These are phyloP conservation scores for Microctonus hyperodae DNA, from an alignment of 2,888 invertebrate species.

Conservation along the genomic window DNA sequence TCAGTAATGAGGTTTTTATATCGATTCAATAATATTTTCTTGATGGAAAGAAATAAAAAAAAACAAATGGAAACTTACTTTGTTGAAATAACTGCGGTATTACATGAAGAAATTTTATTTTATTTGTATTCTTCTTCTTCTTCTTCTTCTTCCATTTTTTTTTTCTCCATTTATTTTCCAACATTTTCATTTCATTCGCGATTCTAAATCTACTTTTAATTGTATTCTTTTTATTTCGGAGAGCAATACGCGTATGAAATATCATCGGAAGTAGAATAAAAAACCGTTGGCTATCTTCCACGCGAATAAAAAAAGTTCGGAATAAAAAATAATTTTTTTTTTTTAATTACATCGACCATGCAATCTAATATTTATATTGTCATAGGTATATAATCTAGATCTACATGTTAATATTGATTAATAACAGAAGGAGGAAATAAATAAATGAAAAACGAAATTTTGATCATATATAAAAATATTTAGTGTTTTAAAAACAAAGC, in stretches of 20 bases:
- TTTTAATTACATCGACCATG: background rate
- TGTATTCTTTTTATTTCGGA: background rate
- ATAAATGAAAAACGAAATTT: background rate
- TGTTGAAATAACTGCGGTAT: no score
- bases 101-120: background rate
- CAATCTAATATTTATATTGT: constrained; percentile 12
- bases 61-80: background rate
- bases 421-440: background rate
- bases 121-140: background rate
- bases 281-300: no score
- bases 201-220: background rate
- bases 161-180: background rate
- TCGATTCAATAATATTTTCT: background rate
- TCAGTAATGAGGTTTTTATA: background rate
- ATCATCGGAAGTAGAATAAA: background rate
- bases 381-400: background rate
- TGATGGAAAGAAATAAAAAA: background rate
- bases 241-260: background rate
- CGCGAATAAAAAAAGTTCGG: no score
- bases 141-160: background rate
- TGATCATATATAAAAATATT: background rate
- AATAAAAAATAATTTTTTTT: background rate
- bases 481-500: constrained; percentile 5
- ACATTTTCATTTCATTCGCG: background rate
- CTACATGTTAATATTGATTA: background rate